Evolutionary conservation across 1,140 invertebrate genomes (phyloP).

Genomic region (Diachasma alloeum): DNA sequence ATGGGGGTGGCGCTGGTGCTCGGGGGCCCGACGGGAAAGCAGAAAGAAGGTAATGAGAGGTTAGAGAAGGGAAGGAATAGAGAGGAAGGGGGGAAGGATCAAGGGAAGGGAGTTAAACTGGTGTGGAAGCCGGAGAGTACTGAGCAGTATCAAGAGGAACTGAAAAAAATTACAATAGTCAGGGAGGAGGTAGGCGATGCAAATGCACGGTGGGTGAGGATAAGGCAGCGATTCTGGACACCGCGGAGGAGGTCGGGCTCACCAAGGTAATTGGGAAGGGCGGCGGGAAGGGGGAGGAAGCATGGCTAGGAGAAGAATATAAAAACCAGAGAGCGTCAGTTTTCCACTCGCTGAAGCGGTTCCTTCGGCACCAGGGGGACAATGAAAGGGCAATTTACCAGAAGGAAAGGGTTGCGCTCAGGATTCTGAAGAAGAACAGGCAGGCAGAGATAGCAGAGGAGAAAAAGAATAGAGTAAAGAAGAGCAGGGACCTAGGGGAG

Average conservation of each 20-base stretch:
- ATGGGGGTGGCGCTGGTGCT: no score
- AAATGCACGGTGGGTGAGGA: no score
- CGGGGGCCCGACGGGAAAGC: no score
- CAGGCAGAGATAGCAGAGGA: background rate
- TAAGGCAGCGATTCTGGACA: background rate
- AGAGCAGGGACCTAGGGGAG: background rate
- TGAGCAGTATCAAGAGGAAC: background rate
- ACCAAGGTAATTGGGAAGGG: background rate
- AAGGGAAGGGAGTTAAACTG: background rate
- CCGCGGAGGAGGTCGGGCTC: no score
- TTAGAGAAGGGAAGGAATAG: background rate
- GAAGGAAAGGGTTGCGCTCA: no score
- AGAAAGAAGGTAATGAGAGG: no score
- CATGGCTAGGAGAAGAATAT: background rate
- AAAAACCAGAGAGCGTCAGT: background rate
- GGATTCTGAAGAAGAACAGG: background rate
- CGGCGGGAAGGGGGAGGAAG: background rate
- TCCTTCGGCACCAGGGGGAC: background rate
- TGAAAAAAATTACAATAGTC: background rate
- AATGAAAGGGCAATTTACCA: no score
- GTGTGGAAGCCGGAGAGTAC: background rate
- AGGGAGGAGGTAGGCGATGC: background rate
- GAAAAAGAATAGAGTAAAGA: background rate
- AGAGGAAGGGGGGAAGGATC: background rate
- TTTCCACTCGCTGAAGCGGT: background rate